Conservation (phyloP, 2,113 vertebrate species). For the Trinectes maculatus region DNA sequence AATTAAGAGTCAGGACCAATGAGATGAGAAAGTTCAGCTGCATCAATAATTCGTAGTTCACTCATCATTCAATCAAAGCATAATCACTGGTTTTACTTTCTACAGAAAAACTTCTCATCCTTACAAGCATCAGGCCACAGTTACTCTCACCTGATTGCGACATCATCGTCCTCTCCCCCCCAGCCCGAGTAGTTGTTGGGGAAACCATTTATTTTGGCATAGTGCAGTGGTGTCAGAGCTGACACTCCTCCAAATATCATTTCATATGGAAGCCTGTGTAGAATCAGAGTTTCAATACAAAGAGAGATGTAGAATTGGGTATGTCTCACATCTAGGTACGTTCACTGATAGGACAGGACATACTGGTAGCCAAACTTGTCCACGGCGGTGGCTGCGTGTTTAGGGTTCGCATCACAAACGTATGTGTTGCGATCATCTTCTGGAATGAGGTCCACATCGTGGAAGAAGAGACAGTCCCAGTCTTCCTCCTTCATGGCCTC, state of each 20-base stretch:
- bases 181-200: slow-evolving; percentile 87
- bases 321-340: background rate
- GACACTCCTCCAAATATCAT: slow-evolving; percentile 86
- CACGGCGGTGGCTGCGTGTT: slow-evolving; percentile 86
- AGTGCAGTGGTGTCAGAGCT: slow-evolving; percentile 81
- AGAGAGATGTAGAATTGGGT: no score
- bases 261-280: slow-evolving; percentile 82
- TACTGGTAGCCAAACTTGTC: slow-evolving; percentile 90
- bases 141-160: slow-evolving; percentile 82
- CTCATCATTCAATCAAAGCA: no score
- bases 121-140: background rate
- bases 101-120: background rate
- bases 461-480: slow-evolving; percentile 88
- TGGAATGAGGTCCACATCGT: slow-evolving; percentile 87
- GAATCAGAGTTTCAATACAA: background rate
- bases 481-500: slow-evolving; percentile 88
- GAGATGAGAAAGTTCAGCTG: no score
- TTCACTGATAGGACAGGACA: slow-evolving; percentile 12
- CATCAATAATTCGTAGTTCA: no score
- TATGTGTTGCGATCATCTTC: slow-evolving; percentile 86
- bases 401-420: slow-evolving; percentile 81
- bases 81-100: background rate
- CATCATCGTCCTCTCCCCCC: slow-evolving; percentile 86
- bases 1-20: background rate
- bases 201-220: slow-evolving; percentile 87